Evolutionary conservation across 2,888 invertebrate genomes (phyloP).

Genomic region (Troides oblongomaculatus): DNA sequence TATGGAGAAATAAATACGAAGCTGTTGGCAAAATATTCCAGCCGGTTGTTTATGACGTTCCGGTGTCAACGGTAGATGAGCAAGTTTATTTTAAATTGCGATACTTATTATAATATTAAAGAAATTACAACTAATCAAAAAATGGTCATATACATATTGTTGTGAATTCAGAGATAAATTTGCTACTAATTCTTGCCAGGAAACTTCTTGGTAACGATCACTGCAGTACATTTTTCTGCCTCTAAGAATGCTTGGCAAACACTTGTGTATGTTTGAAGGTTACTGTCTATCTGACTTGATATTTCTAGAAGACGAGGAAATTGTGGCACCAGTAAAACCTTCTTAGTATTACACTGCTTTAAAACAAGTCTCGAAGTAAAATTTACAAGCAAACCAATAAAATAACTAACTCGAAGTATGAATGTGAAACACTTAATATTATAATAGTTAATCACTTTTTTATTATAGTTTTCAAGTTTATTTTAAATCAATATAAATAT

Average conservation of each 20-base stretch:
- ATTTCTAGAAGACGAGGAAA: too few species aligned
- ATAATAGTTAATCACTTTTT: background rate
- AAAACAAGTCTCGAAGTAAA: background rate
- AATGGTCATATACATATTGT: background rate
- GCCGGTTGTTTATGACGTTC: conserved; percentile 28
- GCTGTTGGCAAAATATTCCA: conserved; percentile 53
- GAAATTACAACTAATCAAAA: background rate
- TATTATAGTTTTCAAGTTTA: background rate
- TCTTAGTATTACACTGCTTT: background rate
- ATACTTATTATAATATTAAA: background rate
- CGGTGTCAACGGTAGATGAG: conserved; percentile 32
- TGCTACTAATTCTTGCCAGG: background rate
- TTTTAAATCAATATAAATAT: background rate
- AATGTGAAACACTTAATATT: background rate
- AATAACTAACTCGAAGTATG: background rate
- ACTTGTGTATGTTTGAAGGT: too few species aligned
- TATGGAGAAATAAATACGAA: conserved; percentile 68
- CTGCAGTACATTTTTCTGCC: too few species aligned
- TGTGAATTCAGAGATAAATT: too few species aligned
- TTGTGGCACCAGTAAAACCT: too few species aligned
- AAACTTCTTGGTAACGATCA: background rate
- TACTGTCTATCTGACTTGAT: too few species aligned
- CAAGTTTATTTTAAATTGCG: conserved; percentile 2
- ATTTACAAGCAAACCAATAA: background rate
- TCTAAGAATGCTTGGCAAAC: too few species aligned